Percentiles rank a stretch among this genome's conserved stretches.
Evolutionary conservation across 1,140 invertebrate genomes (phyloP).

Genomic region (Megalonaias nervosa): DNA sequence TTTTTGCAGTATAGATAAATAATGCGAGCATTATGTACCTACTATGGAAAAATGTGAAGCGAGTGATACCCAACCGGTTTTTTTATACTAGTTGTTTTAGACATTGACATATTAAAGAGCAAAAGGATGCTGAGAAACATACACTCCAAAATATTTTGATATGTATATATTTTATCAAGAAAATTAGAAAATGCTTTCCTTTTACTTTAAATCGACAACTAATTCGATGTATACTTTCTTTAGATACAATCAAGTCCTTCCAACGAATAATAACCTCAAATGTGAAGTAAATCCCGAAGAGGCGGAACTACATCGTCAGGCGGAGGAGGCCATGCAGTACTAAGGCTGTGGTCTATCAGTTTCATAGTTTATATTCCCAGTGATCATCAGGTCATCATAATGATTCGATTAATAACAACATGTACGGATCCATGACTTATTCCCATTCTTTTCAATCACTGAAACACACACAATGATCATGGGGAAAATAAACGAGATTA

Average conservation of each 20-base stretch:
- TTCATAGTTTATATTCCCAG: too few species aligned
- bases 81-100: neutral
- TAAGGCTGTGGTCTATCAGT: too few species aligned
- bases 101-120: neutral
- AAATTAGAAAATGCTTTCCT: neutral
- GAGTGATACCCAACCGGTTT: neutral
- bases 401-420: too few species aligned
- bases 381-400: too few species aligned
- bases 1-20: neutral
- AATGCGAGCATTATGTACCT: neutral
- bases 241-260: constrained; percentile 32
- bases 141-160: neutral
- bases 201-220: neutral
- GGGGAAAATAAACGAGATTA: too few species aligned
- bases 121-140: neutral
- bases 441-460: too few species aligned
- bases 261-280: constrained; percentile 24
- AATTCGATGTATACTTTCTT: neutral
- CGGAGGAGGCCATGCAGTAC: too few species aligned
- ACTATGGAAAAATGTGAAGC: neutral
- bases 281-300: constrained; percentile 29
- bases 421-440: too few species aligned
- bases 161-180: too few species aligned
- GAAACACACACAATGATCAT: too few species aligned
- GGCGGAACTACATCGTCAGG: too few species aligned